A percentile compares a stretch with the other conserved stretches of the same genome.
phyloP scores from a whole-genome alignment of 2,113 vertebrate genomes.

The Cyanoramphus novaezelandiae region DNA sequence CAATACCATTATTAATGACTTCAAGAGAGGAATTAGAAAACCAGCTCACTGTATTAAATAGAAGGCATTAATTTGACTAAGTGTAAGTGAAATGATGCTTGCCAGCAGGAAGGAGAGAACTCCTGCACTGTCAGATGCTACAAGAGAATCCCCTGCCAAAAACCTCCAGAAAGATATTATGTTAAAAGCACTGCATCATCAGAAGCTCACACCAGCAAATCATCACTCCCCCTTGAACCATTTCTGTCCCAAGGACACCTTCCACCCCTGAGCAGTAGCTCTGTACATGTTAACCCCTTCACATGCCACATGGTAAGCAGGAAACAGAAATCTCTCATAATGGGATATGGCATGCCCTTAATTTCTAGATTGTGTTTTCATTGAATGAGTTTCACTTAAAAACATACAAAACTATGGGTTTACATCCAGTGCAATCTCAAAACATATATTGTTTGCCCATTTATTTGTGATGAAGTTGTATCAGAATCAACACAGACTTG shows the following conservation, averaged over 20 bases:
- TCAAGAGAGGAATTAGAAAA: constrained; percentile 1
- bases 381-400: not conserved
- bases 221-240: not conserved
- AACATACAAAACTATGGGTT: not conserved
- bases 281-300: not conserved
- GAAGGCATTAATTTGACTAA: constrained; percentile 27
- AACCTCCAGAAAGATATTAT: not conserved
- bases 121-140: not conserved
- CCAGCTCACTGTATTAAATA: constrained; percentile 1
- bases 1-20: not conserved
- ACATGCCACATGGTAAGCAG: not conserved
- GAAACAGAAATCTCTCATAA: not conserved
- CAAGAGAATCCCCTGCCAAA: constrained; percentile 32
- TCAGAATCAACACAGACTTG: not conserved
- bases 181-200: constrained; percentile 22
- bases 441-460: not conserved
- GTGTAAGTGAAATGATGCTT: not conserved
- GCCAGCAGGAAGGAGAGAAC: not conserved
- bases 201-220: not conserved
- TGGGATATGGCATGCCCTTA: not conserved
- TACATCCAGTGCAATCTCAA: not conserved
- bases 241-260: not conserved
- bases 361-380: not conserved
- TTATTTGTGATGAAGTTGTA: not conserved
- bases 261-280: not conserved